phyloP scores from a whole-genome alignment of 1,140 invertebrate genomes.

The Dolichoris vasculosae region DNA sequence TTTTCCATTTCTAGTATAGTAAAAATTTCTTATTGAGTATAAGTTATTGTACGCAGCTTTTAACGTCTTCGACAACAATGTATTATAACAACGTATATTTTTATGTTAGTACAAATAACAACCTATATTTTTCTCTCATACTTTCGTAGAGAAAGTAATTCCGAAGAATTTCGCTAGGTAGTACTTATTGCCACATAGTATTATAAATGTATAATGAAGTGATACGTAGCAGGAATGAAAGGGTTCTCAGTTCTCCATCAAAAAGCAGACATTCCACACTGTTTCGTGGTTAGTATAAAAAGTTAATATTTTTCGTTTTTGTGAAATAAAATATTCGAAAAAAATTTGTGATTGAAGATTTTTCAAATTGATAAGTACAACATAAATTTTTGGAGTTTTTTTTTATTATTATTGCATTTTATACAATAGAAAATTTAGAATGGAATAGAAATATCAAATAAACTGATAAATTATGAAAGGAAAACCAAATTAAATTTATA shows the following conservation, averaged over 20 bases:
- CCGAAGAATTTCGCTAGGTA: background rate
- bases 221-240: background rate
- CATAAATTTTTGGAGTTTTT: too few species aligned
- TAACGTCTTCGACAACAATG: background rate
- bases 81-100: background rate
- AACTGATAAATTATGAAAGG: too few species aligned
- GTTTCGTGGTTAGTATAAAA: background rate
- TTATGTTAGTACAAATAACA: background rate
- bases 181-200: background rate
- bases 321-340: background rate
- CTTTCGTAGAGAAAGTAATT: background rate
- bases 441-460: too few species aligned
- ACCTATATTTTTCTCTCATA: background rate
- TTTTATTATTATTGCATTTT: too few species aligned
- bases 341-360: too few species aligned
- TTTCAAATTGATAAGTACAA: too few species aligned
- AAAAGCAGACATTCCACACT: background rate
- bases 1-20: background rate
- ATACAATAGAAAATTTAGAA: too few species aligned
- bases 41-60: background rate
- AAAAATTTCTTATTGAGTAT: background rate
- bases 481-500: too few species aligned
- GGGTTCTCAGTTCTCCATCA: background rate
- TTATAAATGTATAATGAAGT: slow-evolving; percentile 3
- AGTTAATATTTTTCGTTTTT: background rate